Base-by-base conservation (phyloP, 2,888 invertebrate species). In the Nymphalis polychloros region DNA sequence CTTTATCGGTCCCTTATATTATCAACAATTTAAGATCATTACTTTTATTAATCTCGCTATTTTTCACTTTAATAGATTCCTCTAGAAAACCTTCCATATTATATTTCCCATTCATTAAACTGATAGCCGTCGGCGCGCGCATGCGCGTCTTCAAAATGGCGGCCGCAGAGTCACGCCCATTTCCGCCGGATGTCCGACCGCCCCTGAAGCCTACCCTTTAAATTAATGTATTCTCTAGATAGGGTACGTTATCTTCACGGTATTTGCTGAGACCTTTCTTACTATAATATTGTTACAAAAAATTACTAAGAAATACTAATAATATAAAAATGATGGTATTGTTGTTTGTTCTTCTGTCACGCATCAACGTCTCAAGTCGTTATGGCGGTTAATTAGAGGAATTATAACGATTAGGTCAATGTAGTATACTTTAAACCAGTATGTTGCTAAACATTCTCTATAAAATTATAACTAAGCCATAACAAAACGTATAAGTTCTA, bases 101-200 rank as follows among this genome's bases (percentile, higher is more conserved):
- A 65, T 31, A n/a, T 66, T 67, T 63, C 46, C 59, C 53, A 61
- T 66, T 53, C 60, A 61, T 57, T 46, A 27, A 31, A 46, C 31
- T 52, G 20, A 35, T 46, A 50, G 59, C 70, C 72, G 72, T 61
- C 70, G 72, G 73, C 73, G 73, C 71, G 87, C 71, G 87, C 83
- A 84, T 82, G 88, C 84, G 83, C 77, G 69, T 66, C 63, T 73
- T 75, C 86, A 89, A 89, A 76, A 89, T 89, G 89, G 89, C 89
- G 85, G 80, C 85, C 68, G 69, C 63, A 49, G 68, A 63, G 82
- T 82, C 69, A 88, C 90, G 85, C 90, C 91, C 79, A 80, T 84
- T 87, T 90, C 90, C 90, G 89, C 82, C 90, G 90, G 90, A 91
- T 78, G 81, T 90, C 87, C 88, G 84, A 52, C 52, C 68, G 66